Evolutionary conservation across 2,888 invertebrate genomes (phyloP), one percentile per base, ranked within the genome.

Genomic region (Clistopyga incitator): DNA sequence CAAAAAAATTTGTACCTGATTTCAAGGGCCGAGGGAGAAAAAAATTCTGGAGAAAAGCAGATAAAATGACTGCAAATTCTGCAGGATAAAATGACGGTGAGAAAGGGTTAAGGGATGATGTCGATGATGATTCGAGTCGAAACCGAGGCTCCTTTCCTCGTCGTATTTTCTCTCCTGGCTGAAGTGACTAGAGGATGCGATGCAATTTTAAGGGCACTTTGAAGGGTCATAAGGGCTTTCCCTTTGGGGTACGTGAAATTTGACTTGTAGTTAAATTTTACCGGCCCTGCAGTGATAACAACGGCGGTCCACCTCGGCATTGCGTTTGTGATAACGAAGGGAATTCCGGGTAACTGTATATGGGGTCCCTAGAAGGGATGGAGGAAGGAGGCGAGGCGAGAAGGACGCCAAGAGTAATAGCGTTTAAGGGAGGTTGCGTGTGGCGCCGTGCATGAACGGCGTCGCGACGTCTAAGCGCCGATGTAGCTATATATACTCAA

Each of bases 391-490:
- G 47, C 34, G 52, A 61, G 82, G 65, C 68, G 68, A 50, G 74
- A 71, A 75, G 59, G 77, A 72, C 77, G 76, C 81, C 81, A 85
- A 82, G 85, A 86, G 86, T 90, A 90, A 90, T 88, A 88, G 90
- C 86, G 89, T 87, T 90, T 85, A 87, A 89, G 89, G 90, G 84
- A 76, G 82, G 86, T 92, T 89, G 93, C 93, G 93, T 93, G 93
- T 87, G 93, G 92, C 92, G 92, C 92, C 92, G 87, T 85, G 87
- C 87, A 88, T 89, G 88, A 89, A 85, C 82, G 92, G 92, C 91
- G 92, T 91, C 92, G 88, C 88, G 90, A 90, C 90, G 93, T 93
- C 93, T 93, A 89, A 90, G 88, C 90, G 89, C 87, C 82, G 80
- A 79, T 74, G 83, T 78, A 84, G 70, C 68, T 74, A 78, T 47